Base-by-base conservation (phyloP, 2,888 invertebrate species). In the Nematopogon swammerdamellus region DNA sequence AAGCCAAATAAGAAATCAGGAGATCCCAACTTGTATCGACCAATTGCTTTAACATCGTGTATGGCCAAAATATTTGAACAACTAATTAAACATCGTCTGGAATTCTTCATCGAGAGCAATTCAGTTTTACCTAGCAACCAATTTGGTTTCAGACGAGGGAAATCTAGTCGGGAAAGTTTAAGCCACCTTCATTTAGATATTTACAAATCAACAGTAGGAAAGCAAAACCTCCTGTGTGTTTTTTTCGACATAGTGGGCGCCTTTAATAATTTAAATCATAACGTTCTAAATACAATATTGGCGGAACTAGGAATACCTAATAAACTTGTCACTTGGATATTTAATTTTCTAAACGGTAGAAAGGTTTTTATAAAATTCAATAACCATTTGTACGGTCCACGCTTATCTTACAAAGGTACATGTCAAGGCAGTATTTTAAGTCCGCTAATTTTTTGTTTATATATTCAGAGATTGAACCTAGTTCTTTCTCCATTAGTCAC, bases 371-470 rank as follows among this genome's bases (percentile, higher is more conserved):
- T 52, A 25, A 54, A 54, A 50, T 19, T 19, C 18, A 50, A 52
- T 44, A 50, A 49, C 17, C 3, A 44, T 6, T 29, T 53, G 4
- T 43, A 44, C 50, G 52, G 53, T n/a, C 54, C 52, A 18, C 45
- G 51, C 44, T 6, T 36, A 14, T 50, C 54, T 18, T 50, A 47
- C 44, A 44, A 18, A 29, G 53, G 54, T 18, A 49, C 52, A n/a
- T 52, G 51, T 48, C 55, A 54, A 46, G n/a, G 54, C 11, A 52
- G 54, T 11, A 53, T 52, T 54, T 11, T 29, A 14, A 36, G 36
- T 14, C 36, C 36, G 8, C 14, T 36, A 8, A 8, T 53, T 3
- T 54, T 49, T 45, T 47, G 53, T 19, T 45, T 54, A 20, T 54
- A 52, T 44, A 55, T 54, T 42, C 49, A 47, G 19, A 42, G 44